Evolutionary conservation across 1,140 invertebrate genomes (phyloP), one percentile per base, ranked within the genome.

Genomic region (Trialeurodes vaporariorum): DNA sequence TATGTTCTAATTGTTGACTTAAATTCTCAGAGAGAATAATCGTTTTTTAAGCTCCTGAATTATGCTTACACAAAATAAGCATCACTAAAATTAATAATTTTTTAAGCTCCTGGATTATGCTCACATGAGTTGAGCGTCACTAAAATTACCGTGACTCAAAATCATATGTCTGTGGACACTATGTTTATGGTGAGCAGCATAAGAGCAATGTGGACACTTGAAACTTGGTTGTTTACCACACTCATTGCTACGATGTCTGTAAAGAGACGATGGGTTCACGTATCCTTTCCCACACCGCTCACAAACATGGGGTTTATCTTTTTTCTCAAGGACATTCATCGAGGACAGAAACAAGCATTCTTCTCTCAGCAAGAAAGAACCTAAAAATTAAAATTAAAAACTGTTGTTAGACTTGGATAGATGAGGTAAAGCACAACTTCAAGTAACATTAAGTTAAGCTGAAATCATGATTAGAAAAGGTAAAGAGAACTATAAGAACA

Each of bases 151-250:
- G 17, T 49, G 34, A 49, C 17, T 49, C 34, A 49, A 49, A 49
- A 49, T 49, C 5, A 49, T 17, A 49, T 49, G 34, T 49, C 34
- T 49, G 17, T 49, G 25, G 71, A 76, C 59, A 17, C 34, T 49
- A 49, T 49, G 34, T 49, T 75, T 79, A 67, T 77, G 76, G 66
- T 78, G 78, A 1, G 75, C 73, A 59, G 67, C 75, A 70, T 79
- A 77, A 34, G 65, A 68, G 67, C 76, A 77, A 63, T 72, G 66
- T 22, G 73, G 73, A 63, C 76, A 77, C 11, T 73, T 62, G 68
- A 75, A 69, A 1, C 21, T 17, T 2, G 81, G 80, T 59, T 83
- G 81, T 25, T 81, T 77, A 1, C 81, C 81, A 69, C 84, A 85
- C 68, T 84, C 83, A 24, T 58, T 60, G 9, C 34, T 60, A 9